A percentile compares a stretch with the other conserved stretches of the same genome.
phyloP scores from a whole-genome alignment of 2,797 vertebrate species.

The Austrolebias charrua region DNA sequence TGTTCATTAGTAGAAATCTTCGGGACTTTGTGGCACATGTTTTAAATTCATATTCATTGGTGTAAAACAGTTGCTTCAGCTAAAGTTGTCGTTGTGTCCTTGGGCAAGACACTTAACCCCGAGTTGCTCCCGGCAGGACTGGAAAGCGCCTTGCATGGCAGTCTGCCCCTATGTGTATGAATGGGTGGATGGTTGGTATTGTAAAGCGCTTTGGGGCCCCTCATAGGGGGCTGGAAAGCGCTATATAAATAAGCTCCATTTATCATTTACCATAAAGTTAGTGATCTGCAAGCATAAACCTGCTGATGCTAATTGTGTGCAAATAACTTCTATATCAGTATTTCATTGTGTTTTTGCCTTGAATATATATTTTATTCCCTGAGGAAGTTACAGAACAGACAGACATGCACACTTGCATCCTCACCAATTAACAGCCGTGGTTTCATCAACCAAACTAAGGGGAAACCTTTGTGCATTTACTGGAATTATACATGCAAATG shows the following conservation, averaged over 20 bases:
- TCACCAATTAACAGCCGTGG: slow-evolving; percentile 48
- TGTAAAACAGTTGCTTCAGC: slow-evolving; percentile 65
- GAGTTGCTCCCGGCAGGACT: no score
- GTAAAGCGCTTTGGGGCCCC: no score
- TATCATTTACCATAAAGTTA: no score
- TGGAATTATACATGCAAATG: slow-evolving; percentile 31
- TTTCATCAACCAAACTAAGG: slow-evolving; percentile 37
- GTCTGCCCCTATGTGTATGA: no score
- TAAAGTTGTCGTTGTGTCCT: no score
- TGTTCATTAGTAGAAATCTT: slow-evolving; percentile 57
- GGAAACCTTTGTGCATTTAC: slow-evolving; percentile 54
- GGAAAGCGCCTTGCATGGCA: no score
- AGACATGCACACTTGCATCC: slow-evolving; percentile 36
- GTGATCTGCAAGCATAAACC: slow-evolving; percentile 46
- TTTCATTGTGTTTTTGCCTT: slow-evolving; percentile 50
- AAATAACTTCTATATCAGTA: slow-evolving; percentile 63
- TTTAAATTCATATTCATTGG: slow-evolving; percentile 57
- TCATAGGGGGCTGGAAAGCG: no score
- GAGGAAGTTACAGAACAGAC: slow-evolving; percentile 26
- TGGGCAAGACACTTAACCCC: no score
- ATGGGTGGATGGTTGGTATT: no score
- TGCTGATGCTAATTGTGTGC: slow-evolving; percentile 59
- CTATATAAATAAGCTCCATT: no score
- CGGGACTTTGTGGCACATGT: slow-evolving; percentile 35
- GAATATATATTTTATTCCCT: slow-evolving; percentile 42